Conservation (phyloP, 2,113 vertebrate genomes). For the Eidolon helvum region DNA sequence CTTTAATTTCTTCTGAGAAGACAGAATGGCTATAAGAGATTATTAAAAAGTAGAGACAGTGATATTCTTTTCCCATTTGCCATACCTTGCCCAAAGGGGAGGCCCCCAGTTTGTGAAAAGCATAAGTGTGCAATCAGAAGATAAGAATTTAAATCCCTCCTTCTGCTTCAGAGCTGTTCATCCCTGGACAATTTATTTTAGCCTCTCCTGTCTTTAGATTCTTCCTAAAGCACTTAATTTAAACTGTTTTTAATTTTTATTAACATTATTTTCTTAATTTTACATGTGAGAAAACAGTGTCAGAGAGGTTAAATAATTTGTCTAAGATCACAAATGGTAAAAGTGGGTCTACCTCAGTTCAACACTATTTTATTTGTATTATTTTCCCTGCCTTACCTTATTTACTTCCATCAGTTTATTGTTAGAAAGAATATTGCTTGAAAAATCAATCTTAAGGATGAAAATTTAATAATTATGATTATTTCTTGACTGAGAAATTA, state of each 20-base stretch:
- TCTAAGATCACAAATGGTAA: background rate
- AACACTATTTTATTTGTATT: background rate
- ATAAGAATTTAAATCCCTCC: background rate
- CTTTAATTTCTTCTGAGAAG: slow-evolving; percentile 23
- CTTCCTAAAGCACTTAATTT: background rate
- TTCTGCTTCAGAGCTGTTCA: background rate
- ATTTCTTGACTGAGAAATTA: background rate
- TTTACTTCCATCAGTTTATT: background rate
- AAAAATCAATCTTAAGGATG: background rate
- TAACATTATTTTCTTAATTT: background rate
- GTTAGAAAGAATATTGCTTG: background rate
- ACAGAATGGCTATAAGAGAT: slow-evolving; percentile 11
- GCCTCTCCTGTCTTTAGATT: background rate
- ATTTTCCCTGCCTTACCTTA: background rate
- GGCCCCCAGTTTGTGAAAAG: background rate
- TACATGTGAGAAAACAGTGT: background rate
- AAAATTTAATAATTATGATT: background rate
- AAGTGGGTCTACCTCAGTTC: background rate
- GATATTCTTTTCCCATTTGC: background rate
- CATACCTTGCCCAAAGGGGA: background rate
- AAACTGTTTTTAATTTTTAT: background rate
- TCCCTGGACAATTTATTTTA: background rate
- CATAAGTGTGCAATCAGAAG: background rate
- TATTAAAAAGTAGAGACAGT: background rate
- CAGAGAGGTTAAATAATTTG: background rate